phyloP scores from a whole-genome alignment of 2,113 vertebrate species.

The Psittacus erithacus region DNA sequence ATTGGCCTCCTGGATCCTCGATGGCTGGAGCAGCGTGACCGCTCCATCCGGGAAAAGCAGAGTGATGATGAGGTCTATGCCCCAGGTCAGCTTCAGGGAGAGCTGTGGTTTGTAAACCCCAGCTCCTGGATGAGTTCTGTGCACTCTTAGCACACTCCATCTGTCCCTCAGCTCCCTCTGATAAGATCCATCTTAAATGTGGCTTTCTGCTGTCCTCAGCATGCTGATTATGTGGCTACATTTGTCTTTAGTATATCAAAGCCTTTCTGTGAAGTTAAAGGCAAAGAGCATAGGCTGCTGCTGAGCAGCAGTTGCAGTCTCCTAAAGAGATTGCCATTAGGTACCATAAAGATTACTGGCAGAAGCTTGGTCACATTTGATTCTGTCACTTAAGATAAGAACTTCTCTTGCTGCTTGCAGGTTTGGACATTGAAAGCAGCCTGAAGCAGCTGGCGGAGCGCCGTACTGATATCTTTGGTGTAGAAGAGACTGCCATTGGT shows the following conservation, averaged over 20 bases:
- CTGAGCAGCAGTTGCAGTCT: neutral
- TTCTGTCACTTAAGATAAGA: neutral
- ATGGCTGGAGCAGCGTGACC: conserved; percentile 96
- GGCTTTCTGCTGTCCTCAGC: neutral
- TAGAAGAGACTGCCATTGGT: conserved; percentile 97
- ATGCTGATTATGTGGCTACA: neutral
- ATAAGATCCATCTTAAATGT: neutral
- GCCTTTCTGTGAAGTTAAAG: neutral
- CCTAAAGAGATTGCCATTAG: neutral
- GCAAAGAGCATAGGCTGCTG: neutral
- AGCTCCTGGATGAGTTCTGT: neutral
- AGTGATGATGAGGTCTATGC: conserved; percentile 97
- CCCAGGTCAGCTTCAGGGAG: conserved; percentile 73
- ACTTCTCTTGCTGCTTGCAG: conserved; percentile 41
- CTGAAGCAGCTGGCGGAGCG: conserved; percentile 98
- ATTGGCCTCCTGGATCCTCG: conserved; percentile 97
- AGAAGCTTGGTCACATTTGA: neutral
- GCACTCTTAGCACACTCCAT: neutral
- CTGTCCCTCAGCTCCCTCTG: rapidly evolving
- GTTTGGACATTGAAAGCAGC: conserved; percentile 98
- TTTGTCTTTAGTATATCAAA: neutral
- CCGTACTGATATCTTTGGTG: conserved; percentile 98
- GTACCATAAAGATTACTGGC: neutral
- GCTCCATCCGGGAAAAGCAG: conserved; percentile 94
- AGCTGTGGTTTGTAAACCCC: rapidly evolving